These are phyloP conservation scores for Liposcelis brunnea DNA, from an alignment of 2,888 invertebrate species.

Conservation along the genomic window DNA sequence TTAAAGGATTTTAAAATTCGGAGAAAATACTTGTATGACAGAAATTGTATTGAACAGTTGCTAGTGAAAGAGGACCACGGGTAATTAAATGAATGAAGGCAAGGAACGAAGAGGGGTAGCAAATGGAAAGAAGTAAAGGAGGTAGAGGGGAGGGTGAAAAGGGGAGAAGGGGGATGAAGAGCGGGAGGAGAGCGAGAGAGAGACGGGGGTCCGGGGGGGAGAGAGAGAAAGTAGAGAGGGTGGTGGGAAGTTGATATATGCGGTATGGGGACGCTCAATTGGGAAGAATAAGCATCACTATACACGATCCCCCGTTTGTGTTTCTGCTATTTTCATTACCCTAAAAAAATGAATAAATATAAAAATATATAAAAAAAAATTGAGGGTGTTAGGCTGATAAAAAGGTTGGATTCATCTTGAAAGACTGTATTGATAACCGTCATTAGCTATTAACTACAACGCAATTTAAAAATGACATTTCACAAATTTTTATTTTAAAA, in stretches of 20 bases:
- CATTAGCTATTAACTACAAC: no score
- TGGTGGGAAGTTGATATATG: conserved; percentile 6
- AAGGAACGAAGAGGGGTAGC: conserved; percentile 1
- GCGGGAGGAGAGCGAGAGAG: background rate
- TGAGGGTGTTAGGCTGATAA: no score
- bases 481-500: no score
- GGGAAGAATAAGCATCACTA: conserved; percentile 1
- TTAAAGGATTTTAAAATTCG: background rate
- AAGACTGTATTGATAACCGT: no score
- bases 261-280: conserved; percentile 10
- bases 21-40: background rate
- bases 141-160: background rate
- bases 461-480: no score
- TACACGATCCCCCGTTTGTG: no score
- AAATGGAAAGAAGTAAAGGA: conserved; percentile 6
- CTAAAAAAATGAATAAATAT: no score
- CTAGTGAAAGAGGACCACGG: conserved; percentile 3
- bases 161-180: background rate
- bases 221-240: background rate
- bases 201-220: background rate
- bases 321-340: no score
- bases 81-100: conserved; percentile 2
- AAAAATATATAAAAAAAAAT: no score
- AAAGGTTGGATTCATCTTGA: no score
- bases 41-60: background rate